Conservation (phyloP, 1,140 invertebrate species). For the Maconellicoccus hirsutus region DNA sequence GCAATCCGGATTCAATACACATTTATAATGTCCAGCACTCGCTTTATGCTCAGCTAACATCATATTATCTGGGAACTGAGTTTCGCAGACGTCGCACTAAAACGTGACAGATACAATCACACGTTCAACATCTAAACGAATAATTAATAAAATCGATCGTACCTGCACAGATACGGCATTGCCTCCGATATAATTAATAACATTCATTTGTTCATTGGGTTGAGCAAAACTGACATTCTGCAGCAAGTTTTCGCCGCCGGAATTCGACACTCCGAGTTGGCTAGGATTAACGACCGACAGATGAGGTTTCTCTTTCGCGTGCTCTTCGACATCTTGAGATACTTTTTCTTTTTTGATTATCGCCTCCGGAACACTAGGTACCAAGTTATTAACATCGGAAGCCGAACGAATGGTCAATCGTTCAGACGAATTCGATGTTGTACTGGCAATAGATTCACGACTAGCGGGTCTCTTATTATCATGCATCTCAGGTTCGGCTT, state of each 20-base stretch:
- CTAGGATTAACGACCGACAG: not conserved
- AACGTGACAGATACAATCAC: not conserved
- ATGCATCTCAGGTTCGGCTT: not conserved
- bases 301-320: not conserved
- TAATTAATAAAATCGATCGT: not conserved
- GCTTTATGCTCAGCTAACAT: constrained; percentile 37
- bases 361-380: not conserved
- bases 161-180: not conserved
- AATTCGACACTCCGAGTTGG: not conserved
- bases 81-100: constrained; percentile 11
- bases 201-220: constrained; percentile 3
- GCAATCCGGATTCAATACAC: constrained; percentile 37
- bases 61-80: not conserved
- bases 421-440: not conserved
- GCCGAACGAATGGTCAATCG: constrained; percentile 11
- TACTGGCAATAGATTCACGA: not conserved
- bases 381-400: not conserved
- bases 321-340: not conserved
- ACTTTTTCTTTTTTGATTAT: not conserved
- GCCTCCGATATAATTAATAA: not conserved
- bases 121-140: not conserved
- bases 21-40: constrained; percentile 39
- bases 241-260: not conserved
- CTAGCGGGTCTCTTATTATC: not conserved
- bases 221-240: not conserved